Base-by-base conservation (phyloP, 2,113 vertebrate genomes). In the Sander lucioperca region DNA sequence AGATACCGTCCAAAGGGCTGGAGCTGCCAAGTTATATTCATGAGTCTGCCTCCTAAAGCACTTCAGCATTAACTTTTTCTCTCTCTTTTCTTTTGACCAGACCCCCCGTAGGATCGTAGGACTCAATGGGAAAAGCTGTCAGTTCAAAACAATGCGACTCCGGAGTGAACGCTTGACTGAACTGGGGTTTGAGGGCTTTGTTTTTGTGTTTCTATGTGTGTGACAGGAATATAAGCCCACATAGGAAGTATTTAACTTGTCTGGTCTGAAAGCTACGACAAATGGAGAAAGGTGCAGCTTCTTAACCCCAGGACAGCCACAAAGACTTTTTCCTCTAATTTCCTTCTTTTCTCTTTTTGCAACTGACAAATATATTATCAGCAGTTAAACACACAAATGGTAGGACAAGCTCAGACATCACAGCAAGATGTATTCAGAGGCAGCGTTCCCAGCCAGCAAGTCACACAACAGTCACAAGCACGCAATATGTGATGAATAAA, bases 71-170 rank as follows among this genome's bases (percentile, higher is more conserved):
- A 78, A 86, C 87, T 85, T 82, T 80, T 59, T 76, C 23, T 81
- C 68, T 33, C 69, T 68, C 13, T 43, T 69, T 72, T 70, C 66
- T 84, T 85, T 48, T 23, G 39, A 74, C 54, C 66, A 84, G 74
- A 89, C 74, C 62, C 77, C 77, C 83, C 82, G 47, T 74, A 62
- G 39, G 39, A 43, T 43, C 39, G 87, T 33, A 70, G 54, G 53
- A 85, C 65, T 92, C 83, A 75, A 61, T 56, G 59, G 75, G 64
- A 86, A 68, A 71, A 72, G 87, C 77, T 88, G 86, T 91, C 90
- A 89, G 85, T 92, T 89, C 84, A 84, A 92, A 94, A 92, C 93
- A 93, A 92, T 90, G 89, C 88, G 89, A 90, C 89, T 90, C 27
- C 50, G 80, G 81, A 86, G 50, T 82, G 72, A 86, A 89, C 56